Evolutionary conservation across 2,888 invertebrate species (phyloP).

Genomic region (Drosophila infuscata): DNA sequence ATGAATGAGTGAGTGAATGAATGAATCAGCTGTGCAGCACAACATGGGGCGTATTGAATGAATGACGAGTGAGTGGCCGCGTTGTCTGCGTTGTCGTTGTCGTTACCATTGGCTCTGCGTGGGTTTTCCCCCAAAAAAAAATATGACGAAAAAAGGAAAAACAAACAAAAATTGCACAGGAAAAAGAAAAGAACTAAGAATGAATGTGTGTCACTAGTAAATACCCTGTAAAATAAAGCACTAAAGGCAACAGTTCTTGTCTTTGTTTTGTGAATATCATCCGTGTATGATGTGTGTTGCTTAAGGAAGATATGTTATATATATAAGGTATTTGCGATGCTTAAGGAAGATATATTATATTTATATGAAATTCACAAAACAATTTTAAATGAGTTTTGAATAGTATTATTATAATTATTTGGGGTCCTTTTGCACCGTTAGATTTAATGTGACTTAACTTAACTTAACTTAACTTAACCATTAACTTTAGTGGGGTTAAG

Average conservation of each 20-base stretch:
- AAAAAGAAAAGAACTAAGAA: constrained; percentile 16
- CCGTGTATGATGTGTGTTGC: background rate
- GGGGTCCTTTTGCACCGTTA: background rate
- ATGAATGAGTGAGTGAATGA: constrained; percentile 47
- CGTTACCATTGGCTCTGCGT: constrained; percentile 25
- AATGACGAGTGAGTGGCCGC: constrained; percentile 60
- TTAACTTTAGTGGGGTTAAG: background rate
- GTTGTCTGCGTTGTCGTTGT: constrained; percentile 40
- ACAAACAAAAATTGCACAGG: constrained; percentile 42
- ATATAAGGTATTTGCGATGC: too few species aligned
- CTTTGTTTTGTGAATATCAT: background rate
- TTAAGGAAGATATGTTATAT: too few species aligned
- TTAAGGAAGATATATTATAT: background rate
- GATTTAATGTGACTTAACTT: background rate
- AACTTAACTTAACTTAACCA: too few species aligned
- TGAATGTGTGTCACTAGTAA: constrained; percentile 15
- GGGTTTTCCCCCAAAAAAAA: constrained; percentile 35
- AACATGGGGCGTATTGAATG: constrained; percentile 45
- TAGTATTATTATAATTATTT: background rate
- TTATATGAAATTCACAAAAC: background rate
- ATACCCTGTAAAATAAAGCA: constrained; percentile 21
- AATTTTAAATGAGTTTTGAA: background rate
- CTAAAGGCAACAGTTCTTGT: background rate
- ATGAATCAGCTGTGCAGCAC: constrained; percentile 45
- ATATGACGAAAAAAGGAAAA: background rate